A percentile compares a stretch with the other conserved stretches of the same genome.
These are phyloP conservation scores for Tachystola acroxantha DNA, from an alignment of 2,888 invertebrate genomes.

Conservation along the genomic window DNA sequence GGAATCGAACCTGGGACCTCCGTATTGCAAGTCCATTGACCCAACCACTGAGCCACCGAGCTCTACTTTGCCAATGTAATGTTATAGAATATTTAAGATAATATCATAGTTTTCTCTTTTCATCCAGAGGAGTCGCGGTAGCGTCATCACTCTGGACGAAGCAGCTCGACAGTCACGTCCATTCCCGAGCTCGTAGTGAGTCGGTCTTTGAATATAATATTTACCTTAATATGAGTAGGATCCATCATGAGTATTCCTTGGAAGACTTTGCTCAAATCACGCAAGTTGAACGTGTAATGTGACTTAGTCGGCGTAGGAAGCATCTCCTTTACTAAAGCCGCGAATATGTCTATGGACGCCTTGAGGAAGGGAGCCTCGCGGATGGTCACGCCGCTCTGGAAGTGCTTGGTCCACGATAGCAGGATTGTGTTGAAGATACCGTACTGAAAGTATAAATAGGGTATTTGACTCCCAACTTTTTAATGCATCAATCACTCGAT, in stretches of 20 bases:
- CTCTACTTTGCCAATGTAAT: too few relatives aligned
- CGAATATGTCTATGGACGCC: conserved; percentile 83
- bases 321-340: conserved; percentile 81
- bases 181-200: too few relatives aligned
- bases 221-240: conserved; percentile 79
- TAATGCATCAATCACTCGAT: too few relatives aligned
- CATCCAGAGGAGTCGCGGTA: too few relatives aligned
- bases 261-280: conserved; percentile 91
- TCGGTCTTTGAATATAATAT: too few relatives aligned
- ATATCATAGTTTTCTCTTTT: too few relatives aligned
- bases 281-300: conserved; percentile 93
- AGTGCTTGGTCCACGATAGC: conserved; percentile 79
- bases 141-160: too few relatives aligned
- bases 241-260: conserved; percentile 88
- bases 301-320: conserved; percentile 93
- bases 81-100: too few relatives aligned
- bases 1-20: too few relatives aligned
- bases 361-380: conserved; percentile 75
- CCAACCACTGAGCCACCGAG: too few relatives aligned
- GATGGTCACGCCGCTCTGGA: conserved; percentile 37
- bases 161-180: too few relatives aligned
- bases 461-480: not conserved
- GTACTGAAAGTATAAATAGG: conserved; percentile 52
- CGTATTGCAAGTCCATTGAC: too few relatives aligned
- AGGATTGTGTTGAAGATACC: conserved; percentile 84